Percentiles rank a stretch among this genome's conserved stretches.
These are phyloP conservation scores for Eristalis pertinax DNA, from an alignment of 2,888 invertebrate genomes.

Conservation along the genomic window DNA sequence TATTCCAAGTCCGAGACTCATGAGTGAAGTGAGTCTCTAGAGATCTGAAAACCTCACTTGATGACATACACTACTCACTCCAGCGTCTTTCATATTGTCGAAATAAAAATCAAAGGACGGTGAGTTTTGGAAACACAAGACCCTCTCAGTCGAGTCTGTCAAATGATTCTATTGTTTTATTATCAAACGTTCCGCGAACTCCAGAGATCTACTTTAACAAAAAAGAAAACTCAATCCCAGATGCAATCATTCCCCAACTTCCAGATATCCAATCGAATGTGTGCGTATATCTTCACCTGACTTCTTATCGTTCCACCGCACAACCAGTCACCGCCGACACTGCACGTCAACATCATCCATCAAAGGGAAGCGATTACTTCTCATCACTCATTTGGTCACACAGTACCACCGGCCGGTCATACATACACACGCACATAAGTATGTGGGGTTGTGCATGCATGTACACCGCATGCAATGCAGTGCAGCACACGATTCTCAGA, in stretches of 20 bases:
- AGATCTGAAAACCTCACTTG: too few relatives aligned
- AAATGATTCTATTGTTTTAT: too few relatives aligned
- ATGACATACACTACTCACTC: too few relatives aligned
- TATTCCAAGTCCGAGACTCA: too few relatives aligned
- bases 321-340: constrained; percentile 49
- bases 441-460: constrained; percentile 4
- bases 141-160: too few relatives aligned
- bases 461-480: too few relatives aligned
- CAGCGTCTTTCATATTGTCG: too few relatives aligned
- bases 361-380: constrained; percentile 69
- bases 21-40: too few relatives aligned
- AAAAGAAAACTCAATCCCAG: too few relatives aligned
- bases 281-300: constrained; percentile 33
- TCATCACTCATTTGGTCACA: constrained; percentile 70
- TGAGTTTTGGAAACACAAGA: too few relatives aligned
- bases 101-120: too few relatives aligned
- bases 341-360: constrained; percentile 63
- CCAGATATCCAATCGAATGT: constrained; percentile 43
- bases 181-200: neutral
- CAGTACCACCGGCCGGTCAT: constrained; percentile 2
- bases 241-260: neutral
- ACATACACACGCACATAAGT: neutral
- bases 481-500: constrained; percentile 35
- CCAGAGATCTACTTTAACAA: neutral
- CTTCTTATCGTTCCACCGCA: constrained; percentile 46